Evolutionary conservation across 2,113 vertebrate genomes (phyloP), one percentile per base, ranked within the genome.

Genomic region (Limnothrissa miodon): DNA sequence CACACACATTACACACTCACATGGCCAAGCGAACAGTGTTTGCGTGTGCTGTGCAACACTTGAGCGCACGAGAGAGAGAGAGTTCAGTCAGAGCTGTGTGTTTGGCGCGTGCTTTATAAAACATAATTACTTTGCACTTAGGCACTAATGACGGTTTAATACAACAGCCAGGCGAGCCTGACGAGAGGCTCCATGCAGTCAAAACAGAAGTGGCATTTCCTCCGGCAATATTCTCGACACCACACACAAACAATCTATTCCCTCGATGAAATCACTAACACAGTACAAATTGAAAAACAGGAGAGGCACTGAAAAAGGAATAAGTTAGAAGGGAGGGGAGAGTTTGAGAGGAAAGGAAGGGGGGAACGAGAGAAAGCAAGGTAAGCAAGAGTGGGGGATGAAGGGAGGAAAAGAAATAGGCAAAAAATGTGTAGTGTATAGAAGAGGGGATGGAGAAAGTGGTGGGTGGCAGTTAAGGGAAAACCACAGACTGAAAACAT

Each of bases 231-330:
- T 36, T 74, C 33, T 36, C 66, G 36, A 36, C 66, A 74, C 29
- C 66, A 36, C 29, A 13, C 66, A 15, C 66, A 74, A 74, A 74
- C 66, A 74, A 74, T 36, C 66, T 74, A 74, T 36, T 74, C 66
- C 66, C 66, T 74, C 33, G 25, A 74, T 74, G 15, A 39, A 36
- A 74, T 74, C 66, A 74, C 66, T 74, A 74, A 74, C 66, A 74
- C 66, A 36, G 29, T 36, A 74, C 33, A 74, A 74, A 74, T 74
- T 74, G 66, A 74, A 74, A 74, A 74, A 74, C 66, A 74, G 66
- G 66, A 74, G 25, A 74, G 66, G 66, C 25, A 36, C 36, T 17
- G 33, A 15, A 74, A 25, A 66, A 59, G 56, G 4, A 59, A 66
- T 11, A 66, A 19, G 5, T 2, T 42, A 42, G 23, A 21, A 56